phyloP scores from a whole-genome alignment of 2,113 vertebrate genomes.

The Oreocharis arfaki region DNA sequence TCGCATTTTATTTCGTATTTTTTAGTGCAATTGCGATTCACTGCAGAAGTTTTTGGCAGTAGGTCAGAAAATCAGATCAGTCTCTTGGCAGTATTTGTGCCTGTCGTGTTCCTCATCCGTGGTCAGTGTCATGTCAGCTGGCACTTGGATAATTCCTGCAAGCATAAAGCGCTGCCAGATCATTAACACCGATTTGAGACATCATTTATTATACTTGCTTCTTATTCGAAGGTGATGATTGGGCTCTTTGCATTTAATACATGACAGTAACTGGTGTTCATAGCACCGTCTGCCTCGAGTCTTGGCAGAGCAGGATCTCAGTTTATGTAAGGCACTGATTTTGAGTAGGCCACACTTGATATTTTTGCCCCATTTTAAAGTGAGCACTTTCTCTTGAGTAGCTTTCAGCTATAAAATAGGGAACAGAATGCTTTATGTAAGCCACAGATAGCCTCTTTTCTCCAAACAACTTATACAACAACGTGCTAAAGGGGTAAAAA shows the following conservation, averaged over 20 bases:
- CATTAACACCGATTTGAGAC: neutral
- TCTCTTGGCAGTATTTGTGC: neutral
- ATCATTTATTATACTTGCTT: neutral
- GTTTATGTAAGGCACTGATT: slow-evolving; percentile 11
- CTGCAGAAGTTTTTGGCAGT: neutral
- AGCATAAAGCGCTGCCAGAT: neutral
- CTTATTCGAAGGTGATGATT: neutral
- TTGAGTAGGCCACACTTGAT: slow-evolving; percentile 9
- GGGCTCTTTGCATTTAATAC: neutral
- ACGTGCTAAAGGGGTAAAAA: neutral
- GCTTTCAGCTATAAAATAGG: slow-evolving; percentile 13
- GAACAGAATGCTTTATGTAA: slow-evolving; percentile 41
- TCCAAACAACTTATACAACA: slow-evolving; percentile 44
- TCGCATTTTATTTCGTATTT: neutral
- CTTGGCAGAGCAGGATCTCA: neutral
- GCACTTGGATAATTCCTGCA: neutral
- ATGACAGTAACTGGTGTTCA: neutral
- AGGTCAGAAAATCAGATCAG: neutral
- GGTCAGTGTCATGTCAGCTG: neutral
- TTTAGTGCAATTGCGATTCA: neutral
- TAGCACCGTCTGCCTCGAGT: neutral
- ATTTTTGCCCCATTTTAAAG: slow-evolving; percentile 20
- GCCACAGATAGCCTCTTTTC: neutral
- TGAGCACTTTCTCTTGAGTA: neutral
- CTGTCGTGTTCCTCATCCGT: neutral